Base-by-base conservation (phyloP, 2,113 vertebrate species). In the Ibidorhyncha struthersii region DNA sequence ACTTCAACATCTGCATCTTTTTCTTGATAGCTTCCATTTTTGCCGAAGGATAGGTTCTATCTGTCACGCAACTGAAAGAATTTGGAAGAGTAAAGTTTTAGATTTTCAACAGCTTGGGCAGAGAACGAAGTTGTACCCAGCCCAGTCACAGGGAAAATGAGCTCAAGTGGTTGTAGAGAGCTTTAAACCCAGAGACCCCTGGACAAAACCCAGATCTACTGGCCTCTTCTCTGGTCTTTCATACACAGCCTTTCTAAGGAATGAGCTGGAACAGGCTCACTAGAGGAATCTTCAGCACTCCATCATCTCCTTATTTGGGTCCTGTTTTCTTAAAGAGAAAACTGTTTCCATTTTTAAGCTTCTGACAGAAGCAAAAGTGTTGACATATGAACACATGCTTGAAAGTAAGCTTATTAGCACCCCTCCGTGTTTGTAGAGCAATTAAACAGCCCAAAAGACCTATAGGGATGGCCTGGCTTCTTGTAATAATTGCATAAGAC, bases 1-100 rank as follows among this genome's bases (percentile, higher is more conserved):
- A 43, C 96, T 99, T 99, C 96, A 99, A 97, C 99, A 99, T 99
- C 98, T 99, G 99, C 99, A 99, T 99, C 98, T 99, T 99, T 98
- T 99, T 99, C 98, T 99, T 99, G 97, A 99, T 99, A 93, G 99
- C 99, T 95, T 99, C 99, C 99, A 99, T 99, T 97, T 93, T 96
- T 97, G 91, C 82, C 58, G 10, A 55, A 65, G 87, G 65, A 61
- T 20, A 59, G 94, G 32, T 38, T 80, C 52, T 91, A 41, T 69
- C 53, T 95, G 8, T 83, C 4, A 2, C 9, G 0, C 66, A 82
- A 70, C 71, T 55, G 13, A 50, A 89, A 86, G 78, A 80, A 85
- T 69, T 72, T 49, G 43, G 14, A 40, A 38, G 40, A 40, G 47
- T 32, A 38, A 71, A 77, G 32, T 67, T 17, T 12, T 10, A 58